Base-by-base conservation (phyloP, 2,113 vertebrate genomes). In the Phalacrocorax aristotelis region DNA sequence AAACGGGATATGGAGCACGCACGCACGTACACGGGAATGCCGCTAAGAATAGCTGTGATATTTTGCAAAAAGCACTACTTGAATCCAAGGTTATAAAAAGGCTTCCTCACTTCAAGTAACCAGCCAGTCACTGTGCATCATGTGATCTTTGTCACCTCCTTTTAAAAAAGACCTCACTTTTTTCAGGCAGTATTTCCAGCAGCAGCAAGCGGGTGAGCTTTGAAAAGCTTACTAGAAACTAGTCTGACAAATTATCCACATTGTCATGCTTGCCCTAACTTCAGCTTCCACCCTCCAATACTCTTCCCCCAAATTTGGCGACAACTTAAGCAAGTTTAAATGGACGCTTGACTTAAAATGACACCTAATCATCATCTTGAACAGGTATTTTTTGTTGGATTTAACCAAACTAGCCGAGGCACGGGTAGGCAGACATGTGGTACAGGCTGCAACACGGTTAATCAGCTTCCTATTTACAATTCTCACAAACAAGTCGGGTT, bases 31-130 rank as follows among this genome's bases (percentile, higher is more conserved):
- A 65, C 4, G 25, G 82, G 62, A 97, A 95, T 89, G 78, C 66
- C 74, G 84, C 87, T 66, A 97, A 95, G 93, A 97, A 96, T 90
- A 96, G 84, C 87, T 80, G 88, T 83, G 94, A 77, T 96, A 92
- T 95, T 96, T 96, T 85, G 88, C 90, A 91, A 95, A 88, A 95
- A 80, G 85, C 93, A 60, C 55, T 91, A 87, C 87, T 84, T 83
- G 91, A 89, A 89, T 95, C 87, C 83, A 95, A 96, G 89, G 81
- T 93, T 97, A 85, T 91, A 94, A 76, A 86, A 87, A 91, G 82
- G 80, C 74, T 92, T 95, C 60, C 66, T 87, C 87, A 66, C 89
- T 89, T 76, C 46, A 71, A 95, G 90, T 32, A 95, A 83, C 79
- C 94, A 90, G 79, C 55, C 87, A 87, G 85, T 40, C 93, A 48